Evolutionary conservation across 1,140 invertebrate species (phyloP).

Genomic region (Solenopsis invicta): DNA sequence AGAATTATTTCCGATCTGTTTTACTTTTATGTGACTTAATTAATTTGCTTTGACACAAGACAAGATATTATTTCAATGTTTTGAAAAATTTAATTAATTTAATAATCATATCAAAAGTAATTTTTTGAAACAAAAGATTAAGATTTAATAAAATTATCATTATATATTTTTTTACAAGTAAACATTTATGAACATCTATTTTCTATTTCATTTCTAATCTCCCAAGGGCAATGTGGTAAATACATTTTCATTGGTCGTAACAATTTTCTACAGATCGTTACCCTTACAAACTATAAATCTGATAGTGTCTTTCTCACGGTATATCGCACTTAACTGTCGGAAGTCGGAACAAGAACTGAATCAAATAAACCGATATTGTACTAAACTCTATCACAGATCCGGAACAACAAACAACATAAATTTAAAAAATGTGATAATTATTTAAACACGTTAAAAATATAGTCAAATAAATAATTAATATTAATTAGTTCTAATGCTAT

Average conservation of each 20-base stretch:
- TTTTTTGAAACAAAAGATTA: not conserved
- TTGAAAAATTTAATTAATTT: not conserved
- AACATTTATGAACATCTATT: not conserved
- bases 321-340: not conserved
- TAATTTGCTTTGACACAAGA: not conserved
- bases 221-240: not conserved
- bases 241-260: constrained; percentile 14
- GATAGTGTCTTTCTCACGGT: constrained; percentile 54
- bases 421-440: not conserved
- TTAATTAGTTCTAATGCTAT: not conserved
- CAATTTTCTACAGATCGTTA: constrained; percentile 64
- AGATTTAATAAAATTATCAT: not conserved
- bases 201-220: constrained; percentile 5
- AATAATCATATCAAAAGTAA: not conserved
- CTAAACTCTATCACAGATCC: constrained; percentile 43
- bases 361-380: constrained; percentile 32
- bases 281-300: constrained; percentile 40
- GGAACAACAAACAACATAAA: not conserved
- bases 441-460: not conserved
- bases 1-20: not conserved
- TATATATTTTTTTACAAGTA: not conserved
- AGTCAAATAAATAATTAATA: not conserved
- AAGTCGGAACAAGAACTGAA: constrained; percentile 32
- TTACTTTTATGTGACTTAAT: constrained; percentile 9
- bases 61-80: not conserved